Evolutionary conservation across 2,888 invertebrate genomes (phyloP), one percentile per base, ranked within the genome.

Genomic region (Phragmatobia fuliginosa): DNA sequence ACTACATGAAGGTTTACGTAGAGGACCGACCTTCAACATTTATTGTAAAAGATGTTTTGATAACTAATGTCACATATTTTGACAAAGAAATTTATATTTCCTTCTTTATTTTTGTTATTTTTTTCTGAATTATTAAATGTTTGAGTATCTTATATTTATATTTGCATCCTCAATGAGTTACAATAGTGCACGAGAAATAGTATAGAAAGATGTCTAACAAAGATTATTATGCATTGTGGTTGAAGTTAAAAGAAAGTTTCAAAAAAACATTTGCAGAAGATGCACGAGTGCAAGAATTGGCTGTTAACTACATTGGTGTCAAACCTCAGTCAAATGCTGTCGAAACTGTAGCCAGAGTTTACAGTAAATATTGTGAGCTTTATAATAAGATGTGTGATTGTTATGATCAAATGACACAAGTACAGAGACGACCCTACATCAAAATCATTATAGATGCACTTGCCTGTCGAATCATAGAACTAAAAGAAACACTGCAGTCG

Each of bases 361-460:
- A 95, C 73, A 87, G 91, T 59, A 94, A 92, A 76, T 96, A 96
- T 79, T 94, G 95, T 76, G 86, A 94, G 71, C 75, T 96, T 21
- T 95, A 95, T 62, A 96, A 96, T 82, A 94, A 94, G 73, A 84
- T 97, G 16, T 96, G 96, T 66, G 92, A 94, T 21, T 96, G 96
- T 75, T 95, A 96, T 75, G 96, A 97, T 81, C 96, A 96, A 88
- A 96, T 96, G 91, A 91, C 94, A 67, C 96, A 96, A 85, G 94
- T 95, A 0, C 97, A 97, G 89, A 95, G 96, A 82, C 90, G 96
- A 62, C 89, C 94, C 0, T 91, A 94, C 36, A 95, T 97, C 0
- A 95, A 95, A 79, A 92, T 93, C 78, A 85, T 97, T 31, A 94
- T 97, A 62, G 96, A 97, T 73, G 94, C 96, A 0, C 87, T 96